These are phyloP conservation scores for Phalera bucephala DNA, from an alignment of 2,888 invertebrate genomes.

Conservation along the genomic window DNA sequence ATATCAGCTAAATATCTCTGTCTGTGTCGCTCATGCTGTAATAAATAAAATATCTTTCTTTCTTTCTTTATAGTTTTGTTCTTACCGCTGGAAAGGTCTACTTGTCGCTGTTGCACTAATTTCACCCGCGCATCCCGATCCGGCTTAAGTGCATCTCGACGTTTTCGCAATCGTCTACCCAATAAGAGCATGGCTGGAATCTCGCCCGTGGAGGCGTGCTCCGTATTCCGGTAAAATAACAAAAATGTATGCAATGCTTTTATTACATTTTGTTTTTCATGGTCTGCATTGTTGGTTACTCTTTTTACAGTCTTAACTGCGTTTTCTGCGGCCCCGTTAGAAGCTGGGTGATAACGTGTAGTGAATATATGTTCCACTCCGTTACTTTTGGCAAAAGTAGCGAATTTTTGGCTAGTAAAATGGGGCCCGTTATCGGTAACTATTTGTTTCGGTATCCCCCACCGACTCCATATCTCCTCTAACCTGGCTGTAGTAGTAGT, in stretches of 20 bases:
- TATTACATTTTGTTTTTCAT: constrained; percentile 8
- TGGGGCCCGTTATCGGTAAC: constrained; percentile 2
- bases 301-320: constrained; percentile 26
- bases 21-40: no score
- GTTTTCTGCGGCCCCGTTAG: constrained; percentile 27
- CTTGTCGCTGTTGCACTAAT: no score
- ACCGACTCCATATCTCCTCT: constrained; percentile 4
- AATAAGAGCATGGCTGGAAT: constrained; percentile 15
- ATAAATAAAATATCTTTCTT: no score
- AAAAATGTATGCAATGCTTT: constrained; percentile 14
- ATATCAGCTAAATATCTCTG: no score
- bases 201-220: constrained; percentile 14
- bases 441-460: constrained; percentile 2
- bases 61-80: no score
- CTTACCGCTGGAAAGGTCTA: no score
- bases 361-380: constrained; percentile 1
- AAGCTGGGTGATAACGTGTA: constrained; percentile 13
- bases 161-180: constrained; percentile 2
- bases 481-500: background rate
- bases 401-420: background rate
- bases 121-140: no score
- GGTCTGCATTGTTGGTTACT: constrained; percentile 19
- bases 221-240: constrained; percentile 16
- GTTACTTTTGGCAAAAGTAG: constrained; percentile 1
- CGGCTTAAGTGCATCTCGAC: constrained; percentile 5